These are phyloP conservation scores for Chrysochloris asiatica DNA, from an alignment of 2,113 vertebrate species.

Conservation along the genomic window DNA sequence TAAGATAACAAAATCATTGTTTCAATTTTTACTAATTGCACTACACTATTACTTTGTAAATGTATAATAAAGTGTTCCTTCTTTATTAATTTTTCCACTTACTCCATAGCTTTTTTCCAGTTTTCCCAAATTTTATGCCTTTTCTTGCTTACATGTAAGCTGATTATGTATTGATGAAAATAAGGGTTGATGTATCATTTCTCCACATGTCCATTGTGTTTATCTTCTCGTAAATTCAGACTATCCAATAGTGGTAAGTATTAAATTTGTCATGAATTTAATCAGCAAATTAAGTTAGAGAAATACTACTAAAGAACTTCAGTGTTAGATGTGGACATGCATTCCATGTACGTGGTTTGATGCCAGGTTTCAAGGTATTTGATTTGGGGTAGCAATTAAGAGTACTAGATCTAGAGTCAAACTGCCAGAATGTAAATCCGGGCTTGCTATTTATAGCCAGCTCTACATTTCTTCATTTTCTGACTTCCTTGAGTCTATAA, in stretches of 20 bases:
- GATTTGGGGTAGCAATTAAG: background rate
- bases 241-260: background rate
- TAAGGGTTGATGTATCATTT: background rate
- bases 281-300: conserved; percentile 29
- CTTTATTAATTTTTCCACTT: conserved; percentile 39
- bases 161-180: conserved; percentile 21
- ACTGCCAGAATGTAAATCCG: background rate
- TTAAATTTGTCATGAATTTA: conserved; percentile 9
- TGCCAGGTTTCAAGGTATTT: background rate
- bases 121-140: background rate
- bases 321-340: background rate
- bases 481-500: background rate
- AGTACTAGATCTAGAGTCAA: background rate
- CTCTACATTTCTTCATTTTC: background rate
- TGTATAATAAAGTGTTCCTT: conserved; percentile 70
- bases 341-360: background rate
- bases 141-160: conserved; percentile 6
- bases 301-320: background rate
- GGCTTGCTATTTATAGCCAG: background rate
- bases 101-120: conserved; percentile 50
- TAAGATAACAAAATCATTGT: conserved; percentile 32
- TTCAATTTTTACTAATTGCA: conserved; percentile 64
- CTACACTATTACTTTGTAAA: conserved; percentile 65
- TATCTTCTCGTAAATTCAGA: conserved; percentile 43
- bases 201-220: conserved; percentile 12